Conservation (phyloP, 2,888 invertebrate genomes). For the Drosophila birchii region DNA sequence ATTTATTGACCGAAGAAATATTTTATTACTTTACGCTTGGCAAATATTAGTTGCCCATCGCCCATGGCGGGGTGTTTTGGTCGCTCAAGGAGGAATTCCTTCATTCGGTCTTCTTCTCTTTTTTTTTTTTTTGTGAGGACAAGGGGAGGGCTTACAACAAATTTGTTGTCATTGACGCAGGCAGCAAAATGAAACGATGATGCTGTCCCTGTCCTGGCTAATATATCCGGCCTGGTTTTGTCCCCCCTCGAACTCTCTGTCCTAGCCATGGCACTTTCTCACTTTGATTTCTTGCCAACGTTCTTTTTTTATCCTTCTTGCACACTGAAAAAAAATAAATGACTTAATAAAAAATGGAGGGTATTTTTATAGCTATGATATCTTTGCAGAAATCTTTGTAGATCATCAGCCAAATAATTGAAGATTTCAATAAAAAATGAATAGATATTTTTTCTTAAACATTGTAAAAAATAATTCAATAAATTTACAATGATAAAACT, state of each 20-base stretch:
- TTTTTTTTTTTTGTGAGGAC: neutral
- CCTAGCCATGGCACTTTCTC: conserved; percentile 30
- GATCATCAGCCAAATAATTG: neutral
- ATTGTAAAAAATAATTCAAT: neutral
- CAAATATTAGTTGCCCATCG: conserved; percentile 66
- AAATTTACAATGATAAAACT: neutral
- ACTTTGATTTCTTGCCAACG: conserved; percentile 67
- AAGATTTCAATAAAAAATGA: neutral
- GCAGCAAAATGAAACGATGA: conserved; percentile 42
- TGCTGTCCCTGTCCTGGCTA: conserved; percentile 54
- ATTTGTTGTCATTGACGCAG: conserved; percentile 52
- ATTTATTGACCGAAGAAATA: conserved; percentile 70
- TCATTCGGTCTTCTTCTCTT: neutral
- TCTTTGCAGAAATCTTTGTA: no score
- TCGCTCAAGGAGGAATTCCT: neutral
- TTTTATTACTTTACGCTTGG: conserved; percentile 77
- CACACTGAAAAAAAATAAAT: neutral
- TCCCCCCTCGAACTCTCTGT: neutral
- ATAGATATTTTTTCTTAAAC: no score
- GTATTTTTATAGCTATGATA: no score
- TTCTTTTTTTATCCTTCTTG: conserved; percentile 29
- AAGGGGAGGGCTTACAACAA: conserved; percentile 26
- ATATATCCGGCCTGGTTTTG: conserved; percentile 57
- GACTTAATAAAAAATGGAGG: no score
- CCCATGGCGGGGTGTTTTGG: conserved; percentile 19